phyloP scores from a whole-genome alignment of 23 tunicate species.

The Botrylloides violaceus region DNA sequence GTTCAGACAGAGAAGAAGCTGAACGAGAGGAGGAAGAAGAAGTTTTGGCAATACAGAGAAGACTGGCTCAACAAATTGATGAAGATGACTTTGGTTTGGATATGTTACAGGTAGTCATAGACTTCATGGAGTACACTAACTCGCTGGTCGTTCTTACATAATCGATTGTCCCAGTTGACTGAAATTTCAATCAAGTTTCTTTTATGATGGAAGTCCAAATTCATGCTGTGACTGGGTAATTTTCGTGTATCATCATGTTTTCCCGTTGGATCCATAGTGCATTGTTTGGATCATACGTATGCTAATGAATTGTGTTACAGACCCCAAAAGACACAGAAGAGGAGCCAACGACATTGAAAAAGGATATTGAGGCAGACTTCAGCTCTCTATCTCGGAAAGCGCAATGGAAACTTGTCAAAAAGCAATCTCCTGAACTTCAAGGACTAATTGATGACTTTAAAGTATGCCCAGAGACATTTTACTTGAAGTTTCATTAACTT shows the following conservation, averaged over 20 bases:
- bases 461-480: slow-evolving; percentile 17
- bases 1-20: slow-evolving; percentile 68
- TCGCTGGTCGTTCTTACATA: no score
- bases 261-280: no score
- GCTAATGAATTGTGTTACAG: no score
- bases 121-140: no score
- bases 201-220: no score
- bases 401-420: slow-evolving; percentile 66
- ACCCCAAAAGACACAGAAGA: neutral
- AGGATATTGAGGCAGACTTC: slow-evolving; percentile 40
- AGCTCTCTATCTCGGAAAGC: slow-evolving; percentile 48
- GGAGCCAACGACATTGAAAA: neutral
- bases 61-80: slow-evolving; percentile 70
- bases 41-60: slow-evolving; percentile 63
- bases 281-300: no score
- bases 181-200: no score
- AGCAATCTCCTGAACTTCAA: slow-evolving; percentile 69
- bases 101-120: slow-evolving; percentile 10
- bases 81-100: slow-evolving; percentile 62
- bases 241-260: no score
- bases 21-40: slow-evolving; percentile 77
- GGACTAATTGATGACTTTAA: slow-evolving; percentile 59
- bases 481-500: neutral
- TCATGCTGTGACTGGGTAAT: no score
- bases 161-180: no score